Evolutionary conservation across 2,888 invertebrate species (phyloP), one percentile per base, ranked within the genome.

Genomic region (Spilosoma lubricipeda): DNA sequence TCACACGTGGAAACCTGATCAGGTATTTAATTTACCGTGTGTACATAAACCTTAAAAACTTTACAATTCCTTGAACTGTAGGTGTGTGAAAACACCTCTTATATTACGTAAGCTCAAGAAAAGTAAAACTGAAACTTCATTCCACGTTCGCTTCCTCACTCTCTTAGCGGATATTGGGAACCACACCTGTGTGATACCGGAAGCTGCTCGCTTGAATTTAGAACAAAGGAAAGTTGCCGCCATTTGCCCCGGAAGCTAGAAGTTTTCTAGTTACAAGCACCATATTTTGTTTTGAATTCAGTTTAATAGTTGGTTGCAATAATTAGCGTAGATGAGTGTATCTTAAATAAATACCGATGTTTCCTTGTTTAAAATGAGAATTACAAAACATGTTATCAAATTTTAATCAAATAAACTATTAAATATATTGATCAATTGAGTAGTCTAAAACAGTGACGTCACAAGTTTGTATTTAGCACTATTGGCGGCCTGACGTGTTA

Each of bases 91-190:
- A 56, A n/a, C 9, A 56, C n/a, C 52, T n/a, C n/a, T 56, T n/a
- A 56, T 56, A 56, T 56, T 11, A 56, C n/a, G 3, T 27, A 42
- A 27, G 27, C 7, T 42, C 18, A 42, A 27, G 9, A 42, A 33
- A 30, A 20, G 20, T 33, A 45, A 71, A 52, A 64, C 45, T 63
- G 0, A 72, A 18, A 63, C 42, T 45, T 45, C 59, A 66, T 63
- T 71, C 52, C 70, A 77, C 65, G 78, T 71, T 45, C 15, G 71
- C 75, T 65, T 27, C 83, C 81, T 79, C 78, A 64, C 72, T 80
- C 81, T 8, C 81, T 74, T 82, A 81, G 78, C 85, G 86, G 86
- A 89, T 87, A 89, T 89, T 85, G 82, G 82, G 81, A 80, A 78
- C 78, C 75, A 68, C 71, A 71, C 79, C 77, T 71, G 63, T 63